A percentile compares a stretch with the other conserved stretches of the same genome.
phyloP scores from a whole-genome alignment of 2,797 vertebrate genomes.

The Catharus ustulatus region DNA sequence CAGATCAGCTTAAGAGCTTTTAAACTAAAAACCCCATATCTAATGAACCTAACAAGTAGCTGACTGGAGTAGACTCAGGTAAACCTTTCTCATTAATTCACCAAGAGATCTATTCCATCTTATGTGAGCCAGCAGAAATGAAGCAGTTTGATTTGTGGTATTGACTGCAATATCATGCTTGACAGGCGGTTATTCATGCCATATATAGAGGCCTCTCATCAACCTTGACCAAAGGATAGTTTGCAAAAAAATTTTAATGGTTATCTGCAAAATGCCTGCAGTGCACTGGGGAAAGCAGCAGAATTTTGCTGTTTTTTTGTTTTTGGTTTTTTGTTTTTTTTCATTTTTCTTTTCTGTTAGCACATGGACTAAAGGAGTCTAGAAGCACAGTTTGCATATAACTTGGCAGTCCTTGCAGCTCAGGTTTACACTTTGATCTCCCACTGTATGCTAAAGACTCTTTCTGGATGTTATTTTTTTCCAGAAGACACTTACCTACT shows the following conservation, averaged over 20 bases:
- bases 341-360: background rate
- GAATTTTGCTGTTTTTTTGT: background rate
- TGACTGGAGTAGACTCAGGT: background rate
- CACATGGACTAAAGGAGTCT: background rate
- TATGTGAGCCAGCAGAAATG: background rate
- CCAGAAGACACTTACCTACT: background rate
- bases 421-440: background rate
- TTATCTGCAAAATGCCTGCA: background rate
- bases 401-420: background rate
- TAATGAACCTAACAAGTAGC: background rate
- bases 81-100: background rate
- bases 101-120: background rate
- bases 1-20: background rate
- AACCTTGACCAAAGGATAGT: background rate
- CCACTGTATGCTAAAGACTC: background rate
- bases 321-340: background rate
- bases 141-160: background rate
- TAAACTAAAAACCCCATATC: background rate
- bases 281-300: background rate
- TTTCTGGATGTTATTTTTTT: background rate
- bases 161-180: background rate
- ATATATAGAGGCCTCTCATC: background rate
- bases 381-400: background rate
- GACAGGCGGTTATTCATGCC: background rate
- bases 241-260: background rate